phyloP scores from a whole-genome alignment of 2,797 vertebrate genomes.

The Diceros bicornis region DNA sequence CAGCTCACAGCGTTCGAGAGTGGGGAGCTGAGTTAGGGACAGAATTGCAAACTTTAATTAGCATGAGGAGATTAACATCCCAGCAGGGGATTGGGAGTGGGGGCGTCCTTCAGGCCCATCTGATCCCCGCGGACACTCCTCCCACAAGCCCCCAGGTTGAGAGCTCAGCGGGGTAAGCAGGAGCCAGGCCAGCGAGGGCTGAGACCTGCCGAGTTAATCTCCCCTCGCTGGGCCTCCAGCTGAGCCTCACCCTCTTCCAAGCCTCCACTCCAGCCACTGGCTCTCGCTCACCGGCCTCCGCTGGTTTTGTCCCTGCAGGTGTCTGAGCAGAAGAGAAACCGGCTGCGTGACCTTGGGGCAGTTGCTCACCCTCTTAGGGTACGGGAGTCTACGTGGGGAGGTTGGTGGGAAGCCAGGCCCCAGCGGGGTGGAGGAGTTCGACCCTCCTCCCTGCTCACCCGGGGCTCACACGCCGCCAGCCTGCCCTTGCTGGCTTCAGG shows the following conservation, averaged over 20 bases:
- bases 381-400: neutral
- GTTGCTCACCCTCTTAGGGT: neutral
- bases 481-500: neutral
- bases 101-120: conserved; percentile 1
- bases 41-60: conserved; percentile 71
- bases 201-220: conserved; percentile 42
- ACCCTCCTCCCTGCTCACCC: neutral
- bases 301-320: neutral
- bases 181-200: neutral
- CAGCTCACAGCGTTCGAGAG: conserved; percentile 45
- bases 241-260: conserved; percentile 46
- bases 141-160: neutral
- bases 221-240: neutral
- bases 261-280: neutral
- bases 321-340: neutral
- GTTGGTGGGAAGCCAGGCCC: neutral
- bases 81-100: neutral
- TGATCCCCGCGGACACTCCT: neutral
- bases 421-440: neutral
- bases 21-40: neutral
- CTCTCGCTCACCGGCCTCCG: neutral
- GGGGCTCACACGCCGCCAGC: neutral
- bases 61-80: conserved; percentile 64
- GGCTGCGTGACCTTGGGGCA: conserved; percentile 40
- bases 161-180: neutral